Evolutionary conservation across 2,797 vertebrate species (phyloP), one percentile per base, ranked within the genome.

Genomic region (Hylomyscus alleni): DNA sequence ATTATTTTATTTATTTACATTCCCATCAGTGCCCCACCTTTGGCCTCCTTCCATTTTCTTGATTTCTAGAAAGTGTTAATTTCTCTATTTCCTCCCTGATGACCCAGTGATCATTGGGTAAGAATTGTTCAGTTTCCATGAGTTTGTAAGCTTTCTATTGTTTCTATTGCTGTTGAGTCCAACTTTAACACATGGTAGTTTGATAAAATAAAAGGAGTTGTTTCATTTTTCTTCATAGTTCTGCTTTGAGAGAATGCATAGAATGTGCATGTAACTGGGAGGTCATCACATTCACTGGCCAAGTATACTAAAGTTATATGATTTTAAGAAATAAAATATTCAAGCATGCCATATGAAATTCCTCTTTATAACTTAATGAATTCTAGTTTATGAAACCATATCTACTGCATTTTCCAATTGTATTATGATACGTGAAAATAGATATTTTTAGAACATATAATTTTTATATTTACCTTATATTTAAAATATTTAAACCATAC

Each of bases 291-390:
- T 96, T 97, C 90, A 34, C 83, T 75, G 81, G 47, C 87, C 96
- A 52, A 0, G 85, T 96, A 91, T 98, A 98, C 96, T 96, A 95
- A 86, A 11, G 67, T 95, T 95, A 72, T 90, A 97, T 97, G 97
- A 97, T 96, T 97, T 95, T 97, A 97, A 97, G 97, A 94, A 96
- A 95, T 92, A 95, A 91, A 92, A 97, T 94, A 40, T 62, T 77
- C 87, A 97, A 81, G 75, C 40, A 97, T 95, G 97, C 91, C 44
- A 89, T 93, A 95, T 83, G 81, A 58, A 94, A 94, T 90, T 93
- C 95, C 20, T 97, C 81, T 60, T 95, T 77, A 95, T 95, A 97
- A 80, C 96, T 97, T 97, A 89, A 96, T 96, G 11, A 52, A 54
- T 52, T 73, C 88, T 91, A 97, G 29, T n/a, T 95, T 94, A 78